Evolutionary conservation across 2,797 vertebrate species (phyloP), one percentile per base, ranked within the genome.

Genomic region (Phylloscopus collybita): DNA sequence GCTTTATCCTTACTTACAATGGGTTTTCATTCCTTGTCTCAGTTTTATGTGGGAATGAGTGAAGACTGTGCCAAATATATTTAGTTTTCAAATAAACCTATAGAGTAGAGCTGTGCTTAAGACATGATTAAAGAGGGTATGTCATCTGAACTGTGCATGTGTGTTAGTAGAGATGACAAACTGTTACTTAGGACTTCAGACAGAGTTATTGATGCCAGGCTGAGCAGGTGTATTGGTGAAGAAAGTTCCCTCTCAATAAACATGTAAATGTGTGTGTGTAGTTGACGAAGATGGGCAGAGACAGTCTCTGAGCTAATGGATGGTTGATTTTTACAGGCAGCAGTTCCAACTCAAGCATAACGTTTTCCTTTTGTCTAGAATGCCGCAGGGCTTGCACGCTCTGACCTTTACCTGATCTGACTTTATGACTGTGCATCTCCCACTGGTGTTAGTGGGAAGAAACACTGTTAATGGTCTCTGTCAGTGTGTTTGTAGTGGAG

Each of bases 321-420:
- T 32, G 22, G 71, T 53, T 92, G 65, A 51, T 82, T 93, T 94
- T 82, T 69, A 32, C 30, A 72, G 72, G 61, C 49, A 73, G 42
- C 32, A 65, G 25, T 66, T 93, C 42, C 50, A 82, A 16, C 45
- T 85, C 40, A 84, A 36, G 60, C 71, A 21, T 82, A 50, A 61
- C 1, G 0, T 88, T 92, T 93, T 88, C 44, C 30, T 83, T 86
- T 80, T 11, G 5, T 42, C 45, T 88, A 49, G 17, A 42, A 45
- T 26, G 26, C 53, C 25, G 13, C 9, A 65, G 29, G 9, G 9
- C 29, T 87, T 78, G 20, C 15, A 9, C 66, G 40, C 36, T 85
- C 69, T 94, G 79, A 91, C 86, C 84, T 89, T 91, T 83, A 72
- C 69, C 71, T 91, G 47, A 38, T 83, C 30, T 65, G 84, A 83